Percentiles rank a stretch among this genome's conserved stretches.
These are phyloP conservation scores for Athalia circularis DNA, from an alignment of 2,888 invertebrate species.

Conservation along the genomic window DNA sequence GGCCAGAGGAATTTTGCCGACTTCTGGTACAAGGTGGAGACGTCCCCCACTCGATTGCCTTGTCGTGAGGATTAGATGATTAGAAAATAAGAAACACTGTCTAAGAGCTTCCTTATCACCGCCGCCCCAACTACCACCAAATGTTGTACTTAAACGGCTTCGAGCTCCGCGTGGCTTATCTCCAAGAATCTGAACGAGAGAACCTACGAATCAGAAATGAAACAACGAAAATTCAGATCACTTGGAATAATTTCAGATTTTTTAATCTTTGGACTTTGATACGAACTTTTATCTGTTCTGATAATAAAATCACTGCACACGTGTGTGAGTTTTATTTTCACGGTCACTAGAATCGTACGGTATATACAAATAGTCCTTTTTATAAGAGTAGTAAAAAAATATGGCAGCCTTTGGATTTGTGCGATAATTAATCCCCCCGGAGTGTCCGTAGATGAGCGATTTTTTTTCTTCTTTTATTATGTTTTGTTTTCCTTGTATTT, in stretches of 20 bases:
- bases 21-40: conserved; percentile 88
- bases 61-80: conserved; percentile 90
- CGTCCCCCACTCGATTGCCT: conserved; percentile 85
- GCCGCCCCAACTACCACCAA: conserved; percentile 72
- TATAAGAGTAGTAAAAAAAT: neutral
- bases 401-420: conserved; percentile 9
- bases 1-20: conserved; percentile 88
- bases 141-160: conserved; percentile 77
- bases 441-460: too few relatives aligned
- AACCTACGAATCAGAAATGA: conserved; percentile 76
- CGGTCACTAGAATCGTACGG: neutral
- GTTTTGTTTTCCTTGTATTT: too few relatives aligned
- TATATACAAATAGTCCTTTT: too few relatives aligned
- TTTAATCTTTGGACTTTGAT: neutral
- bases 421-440: too few relatives aligned
- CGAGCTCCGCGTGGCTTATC: conserved; percentile 77
- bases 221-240: conserved; percentile 26
- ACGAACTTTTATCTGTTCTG: neutral
- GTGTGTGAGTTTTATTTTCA: neutral
- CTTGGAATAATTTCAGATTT: neutral
- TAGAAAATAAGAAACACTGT: conserved; percentile 93
- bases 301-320: neutral
- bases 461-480: too few relatives aligned
- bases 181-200: conserved; percentile 83
- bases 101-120: conserved; percentile 83